phyloP scores from a whole-genome alignment of 2,797 vertebrate species.

The Melanotaenia nigrans region DNA sequence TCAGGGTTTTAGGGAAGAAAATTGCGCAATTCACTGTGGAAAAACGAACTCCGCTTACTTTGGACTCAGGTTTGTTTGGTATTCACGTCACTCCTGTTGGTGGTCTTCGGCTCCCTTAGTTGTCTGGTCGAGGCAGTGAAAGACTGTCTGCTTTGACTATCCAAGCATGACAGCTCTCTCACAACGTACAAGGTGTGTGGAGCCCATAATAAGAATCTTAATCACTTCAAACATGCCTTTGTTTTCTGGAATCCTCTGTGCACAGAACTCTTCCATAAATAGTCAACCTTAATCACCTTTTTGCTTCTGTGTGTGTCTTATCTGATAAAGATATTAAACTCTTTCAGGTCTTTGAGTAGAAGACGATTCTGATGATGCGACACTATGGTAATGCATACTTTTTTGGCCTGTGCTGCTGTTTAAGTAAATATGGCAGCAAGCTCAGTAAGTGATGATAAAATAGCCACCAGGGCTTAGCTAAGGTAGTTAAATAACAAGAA shows the following conservation, averaged over 20 bases:
- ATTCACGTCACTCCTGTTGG: slow-evolving; percentile 53
- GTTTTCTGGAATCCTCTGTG: slow-evolving; percentile 27
- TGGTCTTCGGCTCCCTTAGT: slow-evolving; percentile 47
- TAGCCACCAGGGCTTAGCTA: slow-evolving; percentile 4
- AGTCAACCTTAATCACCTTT: background rate
- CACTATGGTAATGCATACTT: background rate
- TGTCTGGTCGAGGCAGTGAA: slow-evolving; percentile 43
- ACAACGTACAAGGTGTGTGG: slow-evolving; percentile 43
- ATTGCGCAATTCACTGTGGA: slow-evolving; percentile 37
- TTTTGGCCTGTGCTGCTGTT: slow-evolving; percentile 7
- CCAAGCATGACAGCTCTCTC: slow-evolving; percentile 46
- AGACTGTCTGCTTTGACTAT: slow-evolving; percentile 52
- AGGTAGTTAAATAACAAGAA: slow-evolving; percentile 19
- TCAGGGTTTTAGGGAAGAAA: slow-evolving; percentile 38
- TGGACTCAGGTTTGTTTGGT: slow-evolving; percentile 48
- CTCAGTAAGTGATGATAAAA: slow-evolving; percentile 9
- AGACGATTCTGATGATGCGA: slow-evolving; percentile 1
- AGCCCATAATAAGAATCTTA: slow-evolving; percentile 38
- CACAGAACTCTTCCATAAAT: slow-evolving; percentile 1
- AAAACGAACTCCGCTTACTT: slow-evolving; percentile 36
- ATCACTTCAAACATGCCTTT: slow-evolving; percentile 31
- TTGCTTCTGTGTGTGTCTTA: background rate
- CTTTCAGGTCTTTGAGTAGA: slow-evolving; percentile 9
- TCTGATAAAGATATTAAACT: slow-evolving; percentile 12
- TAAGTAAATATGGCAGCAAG: slow-evolving; percentile 1